Evolutionary conservation across 1,140 invertebrate genomes (phyloP), one percentile per base, ranked within the genome.

Genomic region (Dinothrombium tinctorium): DNA sequence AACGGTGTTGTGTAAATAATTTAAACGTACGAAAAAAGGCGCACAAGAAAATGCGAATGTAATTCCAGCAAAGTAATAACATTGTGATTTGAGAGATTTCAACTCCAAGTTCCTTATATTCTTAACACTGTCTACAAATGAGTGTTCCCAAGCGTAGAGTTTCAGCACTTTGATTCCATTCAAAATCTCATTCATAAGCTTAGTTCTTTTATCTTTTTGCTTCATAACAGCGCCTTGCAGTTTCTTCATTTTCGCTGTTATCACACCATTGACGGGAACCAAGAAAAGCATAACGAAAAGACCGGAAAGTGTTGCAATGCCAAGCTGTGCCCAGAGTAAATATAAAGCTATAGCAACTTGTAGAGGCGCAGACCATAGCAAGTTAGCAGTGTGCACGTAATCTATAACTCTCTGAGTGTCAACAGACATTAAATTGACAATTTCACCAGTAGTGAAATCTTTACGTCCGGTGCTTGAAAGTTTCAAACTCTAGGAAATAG

Each of bases 221-320:
- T 53, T 51, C 55, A 59, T 54, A 49, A 57, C 51, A 24, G 44
- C 41, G 23, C 64, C 64, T 62, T 49, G 55, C 42, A 86, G 62
- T 38, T 56, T 55, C 49, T 61, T 60, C 4, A 67, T 71, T 56
- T 74, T 74, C 55, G 74, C 78, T 2, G 83, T 83, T 46, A 95
- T 76, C 33, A 77, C 61, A 4, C 75, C 79, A 60, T 94, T 94
- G 5, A 90, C 57, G 0, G 84, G 84, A 48, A 90, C 81, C 23
- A 90, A 63, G 38, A 89, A 67, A 24, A 61, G 37, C 33, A 63
- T 48, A 14, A 62, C 44, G 14, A 42, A 74, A 12, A 61, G 33
- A 23, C 58, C 60, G 23, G 53, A 50, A 11, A 63, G 15, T 4
- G 56, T 49, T 11, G 57, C 47, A 12, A 42, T 36, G 11, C 61